Conservation (phyloP, 2,797 vertebrate species). For the Acipenser transmontanus region DNA sequence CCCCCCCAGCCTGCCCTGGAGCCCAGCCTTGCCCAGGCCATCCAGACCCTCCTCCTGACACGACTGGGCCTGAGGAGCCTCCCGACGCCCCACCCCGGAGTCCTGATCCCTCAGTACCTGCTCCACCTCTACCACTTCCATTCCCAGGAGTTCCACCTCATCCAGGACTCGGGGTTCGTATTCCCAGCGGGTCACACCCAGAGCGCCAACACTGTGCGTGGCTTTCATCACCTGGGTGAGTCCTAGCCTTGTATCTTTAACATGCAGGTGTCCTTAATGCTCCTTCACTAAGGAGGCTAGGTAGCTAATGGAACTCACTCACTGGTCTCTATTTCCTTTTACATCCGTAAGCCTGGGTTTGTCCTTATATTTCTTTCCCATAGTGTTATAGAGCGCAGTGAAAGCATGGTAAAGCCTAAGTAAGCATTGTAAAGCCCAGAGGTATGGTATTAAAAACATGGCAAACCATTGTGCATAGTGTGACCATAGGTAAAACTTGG, state of each 20-base stretch:
- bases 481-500: too few relatives aligned
- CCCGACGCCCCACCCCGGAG: conserved; percentile 53
- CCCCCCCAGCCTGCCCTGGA: conserved; percentile 29
- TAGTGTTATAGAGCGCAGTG: too few relatives aligned
- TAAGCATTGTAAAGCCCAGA: too few relatives aligned
- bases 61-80: conserved; percentile 64
- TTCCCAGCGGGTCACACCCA: conserved; percentile 63
- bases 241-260: background rate
- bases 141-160: conserved; percentile 61
- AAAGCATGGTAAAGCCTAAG: too few relatives aligned
- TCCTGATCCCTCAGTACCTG: conserved; percentile 60
- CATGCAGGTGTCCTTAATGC: background rate
- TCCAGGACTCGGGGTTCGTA: conserved; percentile 57
- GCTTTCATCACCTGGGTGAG: conserved; percentile 70
- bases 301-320: too few relatives aligned
- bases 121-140: conserved; percentile 70
- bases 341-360: too few relatives aligned
- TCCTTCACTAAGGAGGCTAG: too few relatives aligned
- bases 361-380: too few relatives aligned
- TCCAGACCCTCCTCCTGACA: conserved; percentile 65
- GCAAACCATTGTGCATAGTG: too few relatives aligned
- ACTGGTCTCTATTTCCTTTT: too few relatives aligned
- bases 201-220: conserved; percentile 69
- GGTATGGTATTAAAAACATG: too few relatives aligned
- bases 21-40: conserved; percentile 55